Conservation (phyloP, 2,888 invertebrate genomes). For the Boloria euphrosyne region DNA sequence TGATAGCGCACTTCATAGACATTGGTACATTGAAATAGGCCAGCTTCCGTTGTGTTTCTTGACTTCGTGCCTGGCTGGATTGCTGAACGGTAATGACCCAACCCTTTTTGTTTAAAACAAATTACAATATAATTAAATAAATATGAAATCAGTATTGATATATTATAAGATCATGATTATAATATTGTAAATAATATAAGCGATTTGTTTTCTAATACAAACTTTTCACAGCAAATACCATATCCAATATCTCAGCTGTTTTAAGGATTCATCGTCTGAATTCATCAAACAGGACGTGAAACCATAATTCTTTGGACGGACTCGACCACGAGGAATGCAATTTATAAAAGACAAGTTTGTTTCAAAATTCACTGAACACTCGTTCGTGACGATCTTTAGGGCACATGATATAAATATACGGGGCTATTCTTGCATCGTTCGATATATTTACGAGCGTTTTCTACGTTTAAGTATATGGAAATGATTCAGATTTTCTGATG, state of each 20-base stretch:
- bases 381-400: slow-evolving; percentile 55
- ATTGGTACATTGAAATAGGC: no score
- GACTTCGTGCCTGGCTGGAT: no score
- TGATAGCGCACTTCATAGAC: no score
- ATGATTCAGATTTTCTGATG: slow-evolving; percentile 13
- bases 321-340: slow-evolving; percentile 66
- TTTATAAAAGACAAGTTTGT: slow-evolving; percentile 68
- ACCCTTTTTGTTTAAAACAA: no score
- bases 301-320: slow-evolving; percentile 65
- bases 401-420: slow-evolving; percentile 46
- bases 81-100: no score
- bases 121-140: no score
- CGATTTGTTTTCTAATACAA: no score
- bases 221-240: neutral
- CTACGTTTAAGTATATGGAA: slow-evolving; percentile 16
- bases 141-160: no score
- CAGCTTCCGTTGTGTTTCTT: no score
- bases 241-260: neutral
- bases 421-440: slow-evolving; percentile 11
- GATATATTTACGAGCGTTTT: neutral
- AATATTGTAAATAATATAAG: no score
- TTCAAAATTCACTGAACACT: slow-evolving; percentile 63
- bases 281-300: slow-evolving; percentile 67
- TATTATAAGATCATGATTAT: no score
- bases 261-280: slow-evolving; percentile 49